Conservation (phyloP, 2,888 invertebrate species). For the Drosophila neonasuta region DNA sequence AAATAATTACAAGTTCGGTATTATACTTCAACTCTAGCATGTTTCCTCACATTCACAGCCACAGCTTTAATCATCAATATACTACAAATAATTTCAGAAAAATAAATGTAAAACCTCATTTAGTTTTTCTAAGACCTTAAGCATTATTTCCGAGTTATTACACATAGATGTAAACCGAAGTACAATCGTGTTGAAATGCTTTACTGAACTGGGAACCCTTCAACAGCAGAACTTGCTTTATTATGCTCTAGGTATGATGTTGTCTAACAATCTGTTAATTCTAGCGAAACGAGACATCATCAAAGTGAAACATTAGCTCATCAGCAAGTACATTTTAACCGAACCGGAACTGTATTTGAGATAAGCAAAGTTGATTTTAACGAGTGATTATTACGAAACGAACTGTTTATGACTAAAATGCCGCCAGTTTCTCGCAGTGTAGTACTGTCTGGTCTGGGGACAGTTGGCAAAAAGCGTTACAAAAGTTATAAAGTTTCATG, state of each 20-base stretch:
- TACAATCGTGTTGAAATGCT: neutral
- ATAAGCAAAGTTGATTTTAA: constrained; percentile 31
- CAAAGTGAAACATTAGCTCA: constrained; percentile 32
- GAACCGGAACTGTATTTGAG: constrained; percentile 28
- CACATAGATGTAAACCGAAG: neutral
- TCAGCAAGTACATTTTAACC: constrained; percentile 35
- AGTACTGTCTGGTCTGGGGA: constrained; percentile 9
- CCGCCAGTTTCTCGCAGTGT: constrained; percentile 16
- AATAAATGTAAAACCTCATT: neutral
- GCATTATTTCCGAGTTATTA: neutral
- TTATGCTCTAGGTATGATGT: constrained; percentile 4
- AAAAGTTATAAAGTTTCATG: constrained; percentile 28
- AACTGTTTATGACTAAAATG: constrained; percentile 12
- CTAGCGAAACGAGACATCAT: constrained; percentile 43
- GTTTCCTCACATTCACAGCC: no score
- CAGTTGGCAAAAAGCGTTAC: constrained; percentile 19
- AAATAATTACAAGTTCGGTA: no score
- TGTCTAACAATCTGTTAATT: constrained; percentile 27
- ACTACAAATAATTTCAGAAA: neutral
- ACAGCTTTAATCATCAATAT: no score
- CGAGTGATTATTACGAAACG: constrained; percentile 29
- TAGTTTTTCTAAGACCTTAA: neutral
- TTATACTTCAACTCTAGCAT: no score
- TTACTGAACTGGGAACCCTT: constrained; percentile 2
- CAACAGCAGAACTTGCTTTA: neutral